Evolutionary conservation across 1,140 invertebrate species (phyloP).

Genomic region (Neodiprion fabricii): DNA sequence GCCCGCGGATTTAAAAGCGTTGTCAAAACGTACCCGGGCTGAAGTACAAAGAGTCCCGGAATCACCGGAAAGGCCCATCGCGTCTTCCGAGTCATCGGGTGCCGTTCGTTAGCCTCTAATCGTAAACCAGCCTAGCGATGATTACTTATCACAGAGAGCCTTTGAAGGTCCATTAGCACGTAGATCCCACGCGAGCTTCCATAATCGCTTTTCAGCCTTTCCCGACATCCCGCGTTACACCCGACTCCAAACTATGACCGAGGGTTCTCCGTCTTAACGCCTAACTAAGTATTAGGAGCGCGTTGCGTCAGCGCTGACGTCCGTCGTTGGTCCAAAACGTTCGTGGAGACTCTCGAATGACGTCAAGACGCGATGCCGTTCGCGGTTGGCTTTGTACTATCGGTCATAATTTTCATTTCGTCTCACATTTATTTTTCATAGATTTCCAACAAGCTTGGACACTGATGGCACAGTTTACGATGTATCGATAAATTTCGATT

Average conservation of each 20-base stretch:
- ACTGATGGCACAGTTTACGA: too few species aligned
- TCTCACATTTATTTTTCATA: too few species aligned
- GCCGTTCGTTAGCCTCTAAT: neutral
- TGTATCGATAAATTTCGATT: too few species aligned
- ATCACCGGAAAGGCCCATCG: neutral
- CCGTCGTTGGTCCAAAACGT: too few species aligned
- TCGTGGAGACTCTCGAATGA: too few species aligned
- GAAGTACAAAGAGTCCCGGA: neutral
- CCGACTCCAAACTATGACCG: neutral
- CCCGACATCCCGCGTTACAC: neutral
- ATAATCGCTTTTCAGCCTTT: neutral
- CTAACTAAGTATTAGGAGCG: too few species aligned
- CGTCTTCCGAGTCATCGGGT: neutral
- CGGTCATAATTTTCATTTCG: too few species aligned
- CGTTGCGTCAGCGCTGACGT: too few species aligned
- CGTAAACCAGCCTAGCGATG: neutral
- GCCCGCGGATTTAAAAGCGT: neutral
- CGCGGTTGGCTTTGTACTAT: too few species aligned
- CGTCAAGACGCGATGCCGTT: too few species aligned
- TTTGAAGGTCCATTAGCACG: constrained; percentile 7
- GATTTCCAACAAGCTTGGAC: too few species aligned
- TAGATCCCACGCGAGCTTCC: neutral
- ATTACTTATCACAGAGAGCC: neutral
- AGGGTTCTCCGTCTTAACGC: too few species aligned
- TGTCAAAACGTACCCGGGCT: neutral